Percentiles rank a stretch among this genome's conserved stretches.
Evolutionary conservation across 2,797 vertebrate genomes (phyloP).

Genomic region (Choloepus didactylus): DNA sequence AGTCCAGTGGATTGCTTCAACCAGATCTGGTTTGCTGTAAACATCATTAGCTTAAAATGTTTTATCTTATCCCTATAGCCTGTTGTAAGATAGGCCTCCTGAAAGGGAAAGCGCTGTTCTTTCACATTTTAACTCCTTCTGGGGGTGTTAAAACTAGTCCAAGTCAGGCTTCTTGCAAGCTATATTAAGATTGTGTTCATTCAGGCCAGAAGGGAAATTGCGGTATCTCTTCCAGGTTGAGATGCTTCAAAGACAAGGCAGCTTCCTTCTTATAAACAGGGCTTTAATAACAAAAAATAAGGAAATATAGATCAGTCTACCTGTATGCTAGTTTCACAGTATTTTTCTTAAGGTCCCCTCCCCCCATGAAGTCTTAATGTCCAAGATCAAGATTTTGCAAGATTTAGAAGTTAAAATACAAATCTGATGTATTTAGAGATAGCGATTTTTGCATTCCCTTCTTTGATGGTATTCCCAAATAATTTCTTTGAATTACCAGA

Average conservation of each 20-base stretch:
- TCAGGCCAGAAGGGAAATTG: conserved; percentile 74
- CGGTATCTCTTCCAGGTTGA: conserved; percentile 77
- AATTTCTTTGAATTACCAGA: conserved; percentile 35
- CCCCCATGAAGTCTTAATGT: background rate
- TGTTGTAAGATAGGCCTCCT: conserved; percentile 81
- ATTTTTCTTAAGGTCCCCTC: background rate
- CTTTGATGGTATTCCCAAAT: conserved; percentile 30
- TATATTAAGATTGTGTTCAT: conserved; percentile 78
- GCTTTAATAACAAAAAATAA: conserved; percentile 30
- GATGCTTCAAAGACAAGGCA: conserved; percentile 44
- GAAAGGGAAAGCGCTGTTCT: conserved; percentile 81
- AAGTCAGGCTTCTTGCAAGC: conserved; percentile 81
- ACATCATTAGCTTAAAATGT: conserved; percentile 86
- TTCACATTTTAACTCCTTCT: conserved; percentile 87
- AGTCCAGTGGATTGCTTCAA: conserved; percentile 84
- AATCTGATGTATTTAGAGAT: background rate
- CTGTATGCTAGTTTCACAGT: background rate
- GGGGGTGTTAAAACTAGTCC: conserved; percentile 79
- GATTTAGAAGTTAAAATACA: conserved; percentile 38
- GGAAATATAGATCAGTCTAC: background rate
- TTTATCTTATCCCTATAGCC: conserved; percentile 82
- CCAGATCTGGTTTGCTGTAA: conserved; percentile 87
- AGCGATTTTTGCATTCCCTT: conserved; percentile 2
- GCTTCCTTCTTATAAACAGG: conserved; percentile 47
- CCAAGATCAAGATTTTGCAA: conserved; percentile 2